These are phyloP conservation scores for Epicampocera succincta DNA, from an alignment of 2,888 invertebrate species.

Conservation along the genomic window DNA sequence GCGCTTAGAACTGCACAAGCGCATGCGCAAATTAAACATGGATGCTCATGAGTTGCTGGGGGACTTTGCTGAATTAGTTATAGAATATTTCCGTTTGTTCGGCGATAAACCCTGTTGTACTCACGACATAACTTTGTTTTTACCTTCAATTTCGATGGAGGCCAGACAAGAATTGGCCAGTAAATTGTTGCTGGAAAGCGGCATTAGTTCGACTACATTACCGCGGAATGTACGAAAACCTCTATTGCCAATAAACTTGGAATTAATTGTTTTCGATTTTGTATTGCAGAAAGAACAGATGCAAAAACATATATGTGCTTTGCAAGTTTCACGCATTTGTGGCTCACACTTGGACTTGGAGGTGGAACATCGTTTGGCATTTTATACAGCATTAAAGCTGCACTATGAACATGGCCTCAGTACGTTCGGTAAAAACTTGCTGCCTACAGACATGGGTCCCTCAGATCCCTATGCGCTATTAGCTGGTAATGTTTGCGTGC, in stretches of 20 bases:
- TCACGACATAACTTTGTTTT: slow-evolving; percentile 89
- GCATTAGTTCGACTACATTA: slow-evolving; percentile 85
- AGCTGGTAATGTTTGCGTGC: slow-evolving; percentile 82
- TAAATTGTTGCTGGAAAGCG: slow-evolving; percentile 85
- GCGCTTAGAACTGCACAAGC: slow-evolving; percentile 88
- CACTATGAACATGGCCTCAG: slow-evolving; percentile 86
- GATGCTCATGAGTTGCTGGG: slow-evolving; percentile 84
- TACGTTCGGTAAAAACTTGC: slow-evolving; percentile 83
- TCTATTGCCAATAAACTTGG: neutral
- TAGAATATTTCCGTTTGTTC: slow-evolving; percentile 90
- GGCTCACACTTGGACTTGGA: slow-evolving; percentile 85
- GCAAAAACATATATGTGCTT: slow-evolving; percentile 90
- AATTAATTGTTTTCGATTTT: neutral
- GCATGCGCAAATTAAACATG: slow-evolving; percentile 83
- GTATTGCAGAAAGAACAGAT: slow-evolving; percentile 86
- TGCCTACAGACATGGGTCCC: slow-evolving; percentile 87
- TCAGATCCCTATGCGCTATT: slow-evolving; percentile 91
- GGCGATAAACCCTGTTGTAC: slow-evolving; percentile 94
- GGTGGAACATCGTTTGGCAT: slow-evolving; percentile 83
- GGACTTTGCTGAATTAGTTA: slow-evolving; percentile 86
- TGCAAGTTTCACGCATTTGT: slow-evolving; percentile 88
- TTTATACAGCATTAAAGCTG: slow-evolving; percentile 85
- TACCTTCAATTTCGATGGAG: slow-evolving; percentile 84
- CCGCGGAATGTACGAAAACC: slow-evolving; percentile 84
- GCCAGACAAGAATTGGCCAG: slow-evolving; percentile 85